A percentile compares a stretch with the other conserved stretches of the same genome.
These are phyloP conservation scores for Neotragus moschatus DNA, from an alignment of 2,113 vertebrate genomes.

Conservation along the genomic window DNA sequence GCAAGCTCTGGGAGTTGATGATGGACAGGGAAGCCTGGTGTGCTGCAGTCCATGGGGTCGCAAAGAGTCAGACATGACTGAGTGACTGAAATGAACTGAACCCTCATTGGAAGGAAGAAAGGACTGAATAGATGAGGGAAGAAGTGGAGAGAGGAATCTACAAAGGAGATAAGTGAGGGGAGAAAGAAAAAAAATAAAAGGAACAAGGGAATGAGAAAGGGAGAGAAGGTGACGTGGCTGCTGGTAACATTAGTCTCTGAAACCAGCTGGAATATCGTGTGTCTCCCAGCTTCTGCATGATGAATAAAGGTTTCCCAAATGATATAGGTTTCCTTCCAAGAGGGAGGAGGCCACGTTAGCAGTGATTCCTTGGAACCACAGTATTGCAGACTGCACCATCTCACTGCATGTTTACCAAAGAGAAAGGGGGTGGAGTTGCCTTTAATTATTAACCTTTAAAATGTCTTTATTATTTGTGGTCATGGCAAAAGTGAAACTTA, in stretches of 20 bases:
- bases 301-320: conserved; percentile 78
- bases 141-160: not conserved
- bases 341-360: conserved; percentile 41
- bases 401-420: not conserved
- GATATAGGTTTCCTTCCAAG: conserved; percentile 73
- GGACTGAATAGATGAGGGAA: not conserved
- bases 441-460: conserved; percentile 56
- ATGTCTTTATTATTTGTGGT: conserved; percentile 46
- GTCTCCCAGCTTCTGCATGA: conserved; percentile 39
- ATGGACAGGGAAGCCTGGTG: not conserved
- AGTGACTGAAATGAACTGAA: not conserved
- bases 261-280: conserved; percentile 50
- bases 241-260: conserved; percentile 60
- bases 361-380: conserved; percentile 52
- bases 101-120: not conserved
- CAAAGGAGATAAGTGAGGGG: not conserved
- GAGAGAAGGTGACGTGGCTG: conserved; percentile 66
- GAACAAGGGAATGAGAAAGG: not conserved
- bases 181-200: not conserved
- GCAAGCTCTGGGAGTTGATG: not conserved
- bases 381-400: conserved; percentile 17
- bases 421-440: not conserved
- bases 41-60: not conserved
- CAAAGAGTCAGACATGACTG: not conserved
- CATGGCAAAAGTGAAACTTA: conserved; percentile 18